Evolutionary conservation across 2,888 invertebrate genomes (phyloP).

Genomic region (Parascotia fuliginaria): DNA sequence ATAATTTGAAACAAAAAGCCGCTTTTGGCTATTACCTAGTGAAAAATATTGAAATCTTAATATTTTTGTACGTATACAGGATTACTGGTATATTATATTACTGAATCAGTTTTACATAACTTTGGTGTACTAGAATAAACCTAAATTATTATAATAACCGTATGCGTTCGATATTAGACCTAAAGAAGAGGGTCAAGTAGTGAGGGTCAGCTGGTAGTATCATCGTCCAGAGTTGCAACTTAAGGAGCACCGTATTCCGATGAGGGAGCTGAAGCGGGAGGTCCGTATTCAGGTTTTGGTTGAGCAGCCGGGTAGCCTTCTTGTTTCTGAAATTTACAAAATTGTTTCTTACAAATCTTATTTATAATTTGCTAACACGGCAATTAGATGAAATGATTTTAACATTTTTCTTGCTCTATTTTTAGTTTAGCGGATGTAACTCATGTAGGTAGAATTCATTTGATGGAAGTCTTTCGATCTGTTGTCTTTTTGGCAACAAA

Average conservation of each 20-base stretch:
- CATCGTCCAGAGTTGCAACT: conserved; percentile 51
- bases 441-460: no score
- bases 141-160: conserved; percentile 12
- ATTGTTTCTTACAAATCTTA: neutral
- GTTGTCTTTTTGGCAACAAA: no score
- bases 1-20: conserved; percentile 24
- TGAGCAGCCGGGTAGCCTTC: conserved; percentile 85
- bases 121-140: conserved; percentile 37
- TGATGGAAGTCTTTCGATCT: no score
- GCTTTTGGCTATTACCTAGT: neutral
- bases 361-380: no score
- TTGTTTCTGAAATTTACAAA: conserved; percentile 78
- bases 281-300: conserved; percentile 74
- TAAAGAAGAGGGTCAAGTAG: conserved; percentile 48
- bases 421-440: no score
- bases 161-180: conserved; percentile 30
- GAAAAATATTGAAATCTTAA: neutral
- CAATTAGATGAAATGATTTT: no score
- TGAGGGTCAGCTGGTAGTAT: conserved; percentile 44
- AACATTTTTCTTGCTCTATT: no score
- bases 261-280: conserved; percentile 81
- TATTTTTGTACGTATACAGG: neutral
- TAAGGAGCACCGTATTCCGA: conserved; percentile 88
- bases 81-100: neutral
- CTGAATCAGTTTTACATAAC: conserved; percentile 12